Conservation (phyloP, 2,797 vertebrate species). For the Eospalax fontanierii region DNA sequence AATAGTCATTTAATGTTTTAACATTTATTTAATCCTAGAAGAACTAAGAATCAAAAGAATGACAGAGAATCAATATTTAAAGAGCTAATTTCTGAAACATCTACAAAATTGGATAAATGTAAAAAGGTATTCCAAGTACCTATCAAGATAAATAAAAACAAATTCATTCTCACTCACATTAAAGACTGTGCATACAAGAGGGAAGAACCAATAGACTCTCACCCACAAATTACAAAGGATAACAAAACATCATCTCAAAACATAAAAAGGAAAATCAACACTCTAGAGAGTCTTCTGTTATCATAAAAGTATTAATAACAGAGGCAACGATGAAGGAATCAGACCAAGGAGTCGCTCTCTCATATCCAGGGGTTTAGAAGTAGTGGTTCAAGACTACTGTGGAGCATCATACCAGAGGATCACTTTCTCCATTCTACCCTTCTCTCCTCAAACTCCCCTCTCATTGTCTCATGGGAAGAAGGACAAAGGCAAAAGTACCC, state of each 20-base stretch:
- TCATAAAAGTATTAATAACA: neutral
- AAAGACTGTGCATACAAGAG: neutral
- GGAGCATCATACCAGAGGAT: neutral
- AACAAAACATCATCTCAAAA: neutral
- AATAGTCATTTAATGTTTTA: neutral
- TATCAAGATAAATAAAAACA: conserved; percentile 65
- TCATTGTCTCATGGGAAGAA: neutral
- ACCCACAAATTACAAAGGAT: neutral
- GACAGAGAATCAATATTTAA: conserved; percentile 58
- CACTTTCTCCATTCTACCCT: neutral
- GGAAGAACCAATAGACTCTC: neutral
- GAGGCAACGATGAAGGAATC: neutral
- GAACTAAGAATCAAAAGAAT: conserved; percentile 39
- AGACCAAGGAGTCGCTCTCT: neutral
- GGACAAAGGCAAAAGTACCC: neutral
- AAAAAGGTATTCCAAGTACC: neutral
- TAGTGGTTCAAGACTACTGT: neutral
- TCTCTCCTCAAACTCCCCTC: neutral
- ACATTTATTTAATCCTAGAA: conserved; percentile 46
- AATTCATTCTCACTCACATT: conserved; percentile 4
- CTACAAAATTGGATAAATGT: conserved; percentile 30
- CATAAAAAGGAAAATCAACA: conserved; percentile 22
- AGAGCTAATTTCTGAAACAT: conserved; percentile 39
- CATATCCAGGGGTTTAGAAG: neutral
- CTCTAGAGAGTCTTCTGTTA: neutral